Conservation (phyloP, 1,140 invertebrate genomes). For the Lucilia sericata region DNA sequence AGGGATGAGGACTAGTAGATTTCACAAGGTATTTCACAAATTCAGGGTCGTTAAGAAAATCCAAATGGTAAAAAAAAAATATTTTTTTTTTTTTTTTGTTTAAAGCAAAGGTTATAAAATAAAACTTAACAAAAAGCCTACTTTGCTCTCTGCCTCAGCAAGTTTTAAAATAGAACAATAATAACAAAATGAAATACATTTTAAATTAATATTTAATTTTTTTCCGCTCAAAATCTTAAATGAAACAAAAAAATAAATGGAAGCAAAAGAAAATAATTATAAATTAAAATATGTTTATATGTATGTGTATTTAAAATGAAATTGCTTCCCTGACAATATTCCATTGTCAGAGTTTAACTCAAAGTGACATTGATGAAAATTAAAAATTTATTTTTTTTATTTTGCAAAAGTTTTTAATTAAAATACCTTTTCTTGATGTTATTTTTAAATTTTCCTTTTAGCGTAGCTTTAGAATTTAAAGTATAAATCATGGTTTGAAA, state of each 20-base stretch:
- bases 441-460: not conserved
- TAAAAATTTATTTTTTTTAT: not conserved
- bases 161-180: too few species aligned
- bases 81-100: too few species aligned
- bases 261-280: not conserved
- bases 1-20: too few species aligned
- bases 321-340: too few species aligned
- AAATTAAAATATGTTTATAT: not conserved
- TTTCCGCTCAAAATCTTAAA: not conserved
- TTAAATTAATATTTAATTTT: too few species aligned
- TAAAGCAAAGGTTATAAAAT: too few species aligned
- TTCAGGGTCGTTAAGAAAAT: too few species aligned
- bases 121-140: too few species aligned
- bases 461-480: not conserved
- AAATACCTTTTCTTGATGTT: not conserved
- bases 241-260: not conserved
- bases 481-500: not conserved
- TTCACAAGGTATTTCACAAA: too few species aligned
- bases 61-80: too few species aligned
- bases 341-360: not conserved
- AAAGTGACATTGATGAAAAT: not conserved
- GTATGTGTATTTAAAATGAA: not conserved
- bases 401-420: not conserved
- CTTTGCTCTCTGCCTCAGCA: too few species aligned
- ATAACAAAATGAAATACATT: too few species aligned